Evolutionary conservation across 2,113 vertebrate species (phyloP).

Genomic region (Murina feae): DNA sequence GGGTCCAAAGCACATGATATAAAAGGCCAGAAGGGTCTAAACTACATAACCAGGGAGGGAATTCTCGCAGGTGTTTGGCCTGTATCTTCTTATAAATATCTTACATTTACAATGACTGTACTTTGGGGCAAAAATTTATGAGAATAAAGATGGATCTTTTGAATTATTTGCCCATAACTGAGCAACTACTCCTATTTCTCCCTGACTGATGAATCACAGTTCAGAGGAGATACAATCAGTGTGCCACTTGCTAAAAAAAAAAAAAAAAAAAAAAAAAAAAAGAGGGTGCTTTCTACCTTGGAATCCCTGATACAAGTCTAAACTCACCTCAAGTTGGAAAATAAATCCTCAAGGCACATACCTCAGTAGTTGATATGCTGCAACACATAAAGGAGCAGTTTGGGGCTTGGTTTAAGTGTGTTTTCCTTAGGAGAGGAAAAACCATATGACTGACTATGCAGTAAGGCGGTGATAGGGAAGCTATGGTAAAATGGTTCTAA

Average conservation of each 20-base stretch:
- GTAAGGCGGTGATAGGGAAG: neutral
- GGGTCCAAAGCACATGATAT: neutral
- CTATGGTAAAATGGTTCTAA: neutral
- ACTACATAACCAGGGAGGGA: neutral
- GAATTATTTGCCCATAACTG: slow-evolving; percentile 33
- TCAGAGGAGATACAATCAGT: slow-evolving; percentile 37
- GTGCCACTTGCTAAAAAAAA: neutral
- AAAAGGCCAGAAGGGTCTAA: neutral
- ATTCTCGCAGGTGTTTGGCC: neutral
- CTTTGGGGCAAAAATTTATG: slow-evolving; percentile 27
- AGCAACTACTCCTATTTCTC: slow-evolving; percentile 53
- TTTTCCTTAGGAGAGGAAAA: slow-evolving; percentile 19
- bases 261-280: neutral
- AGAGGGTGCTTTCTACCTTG: neutral
- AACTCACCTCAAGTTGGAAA: slow-evolving; percentile 52
- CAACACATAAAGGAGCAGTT: slow-evolving; percentile 43
- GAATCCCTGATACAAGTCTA: slow-evolving; percentile 49
- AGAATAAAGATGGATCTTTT: neutral
- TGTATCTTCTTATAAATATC: neutral
- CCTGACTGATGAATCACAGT: slow-evolving; percentile 53
- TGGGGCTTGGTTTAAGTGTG: slow-evolving; percentile 19
- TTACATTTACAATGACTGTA: neutral
- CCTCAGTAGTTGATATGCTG: neutral
- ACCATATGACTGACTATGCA: neutral
- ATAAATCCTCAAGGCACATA: slow-evolving; percentile 50